Percentiles rank a stretch among this genome's conserved stretches.
Conservation (phyloP, 1,140 invertebrate species). For the Episyrphus balteatus region DNA sequence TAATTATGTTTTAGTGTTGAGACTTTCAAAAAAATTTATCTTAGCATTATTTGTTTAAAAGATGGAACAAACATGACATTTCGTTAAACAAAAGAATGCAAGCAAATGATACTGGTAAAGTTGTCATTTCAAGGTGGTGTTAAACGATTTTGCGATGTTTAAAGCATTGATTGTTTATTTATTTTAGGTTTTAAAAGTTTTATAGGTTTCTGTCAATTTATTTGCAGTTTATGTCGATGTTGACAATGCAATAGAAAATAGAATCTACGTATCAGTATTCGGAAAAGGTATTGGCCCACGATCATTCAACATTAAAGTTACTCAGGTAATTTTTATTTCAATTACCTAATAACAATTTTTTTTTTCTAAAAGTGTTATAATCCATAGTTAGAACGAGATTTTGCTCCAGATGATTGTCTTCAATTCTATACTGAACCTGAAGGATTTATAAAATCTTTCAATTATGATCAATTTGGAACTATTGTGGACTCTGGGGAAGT, state of each 20-base stretch:
- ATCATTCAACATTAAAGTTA: conserved; percentile 54
- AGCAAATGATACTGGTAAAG: too few relatives aligned
- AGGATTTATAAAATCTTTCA: conserved; percentile 58
- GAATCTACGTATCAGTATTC: conserved; percentile 52
- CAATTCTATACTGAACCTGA: conserved; percentile 52
- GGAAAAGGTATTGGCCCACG: conserved; percentile 42
- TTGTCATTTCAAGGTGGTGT: too few relatives aligned
- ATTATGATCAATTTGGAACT: conserved; percentile 49
- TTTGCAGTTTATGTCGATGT: conserved; percentile 63
- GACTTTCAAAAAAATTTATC: too few relatives aligned
- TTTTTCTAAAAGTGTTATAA: too few relatives aligned
- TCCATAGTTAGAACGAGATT: conserved; percentile 16
- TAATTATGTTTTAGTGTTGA: too few relatives aligned
- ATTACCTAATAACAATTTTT: too few relatives aligned
- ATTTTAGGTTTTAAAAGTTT: background rate
- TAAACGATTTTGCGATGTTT: too few relatives aligned
- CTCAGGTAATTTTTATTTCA: conserved; percentile 39
- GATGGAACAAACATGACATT: too few relatives aligned
- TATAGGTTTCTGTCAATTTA: conserved; percentile 1
- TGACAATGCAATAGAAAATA: conserved; percentile 42
- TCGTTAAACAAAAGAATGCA: too few relatives aligned
- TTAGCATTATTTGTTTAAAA: too few relatives aligned
- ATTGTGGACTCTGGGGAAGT: conserved; percentile 40
- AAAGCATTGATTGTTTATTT: too few relatives aligned
- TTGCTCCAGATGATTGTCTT: conserved; percentile 50